Percentiles rank a stretch among this genome's conserved stretches.
phyloP scores from a whole-genome alignment of 2,888 invertebrate species.

The Sphinx pinastri region DNA sequence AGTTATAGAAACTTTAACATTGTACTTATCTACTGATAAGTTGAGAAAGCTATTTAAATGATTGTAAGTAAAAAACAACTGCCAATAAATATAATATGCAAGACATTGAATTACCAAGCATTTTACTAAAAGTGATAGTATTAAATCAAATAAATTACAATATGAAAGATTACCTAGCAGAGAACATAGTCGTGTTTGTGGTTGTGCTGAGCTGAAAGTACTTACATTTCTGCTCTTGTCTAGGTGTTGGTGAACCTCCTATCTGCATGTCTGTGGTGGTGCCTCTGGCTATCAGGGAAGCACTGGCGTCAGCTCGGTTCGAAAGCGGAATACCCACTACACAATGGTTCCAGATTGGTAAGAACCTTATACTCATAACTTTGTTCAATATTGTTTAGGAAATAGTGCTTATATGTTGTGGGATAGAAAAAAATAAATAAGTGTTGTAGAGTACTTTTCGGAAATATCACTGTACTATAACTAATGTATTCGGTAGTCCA shows the following conservation, averaged over 20 bases:
- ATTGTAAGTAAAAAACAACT: too few species aligned
- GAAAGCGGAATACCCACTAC: slow-evolving; percentile 77
- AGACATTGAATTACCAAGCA: not conserved
- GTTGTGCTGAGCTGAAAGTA: too few species aligned
- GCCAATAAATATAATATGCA: too few species aligned
- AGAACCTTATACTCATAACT: slow-evolving; percentile 31
- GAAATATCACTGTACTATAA: not conserved
- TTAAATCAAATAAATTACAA: too few species aligned
- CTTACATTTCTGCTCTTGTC: slow-evolving; percentile 27
- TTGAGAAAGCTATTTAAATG: too few species aligned
- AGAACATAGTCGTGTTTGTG: too few species aligned
- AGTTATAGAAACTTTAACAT: too few species aligned
- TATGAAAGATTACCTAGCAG: too few species aligned
- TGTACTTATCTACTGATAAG: too few species aligned
- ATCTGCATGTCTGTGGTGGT: slow-evolving; percentile 61
- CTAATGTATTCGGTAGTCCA: not conserved
- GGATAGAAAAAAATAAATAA: not conserved
- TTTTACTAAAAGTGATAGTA: slow-evolving; percentile 54
- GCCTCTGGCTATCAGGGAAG: slow-evolving; percentile 84
- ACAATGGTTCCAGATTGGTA: slow-evolving; percentile 83
- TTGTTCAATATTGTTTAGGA: too few species aligned
- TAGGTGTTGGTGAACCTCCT: slow-evolving; percentile 74
- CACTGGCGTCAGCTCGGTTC: slow-evolving; percentile 82
- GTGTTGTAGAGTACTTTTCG: not conserved
- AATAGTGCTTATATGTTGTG: too few species aligned